These are phyloP conservation scores for Hippasteria phrygiana DNA, from an alignment of 53 echinoderm and acorn worm genomes.

Conservation along the genomic window DNA sequence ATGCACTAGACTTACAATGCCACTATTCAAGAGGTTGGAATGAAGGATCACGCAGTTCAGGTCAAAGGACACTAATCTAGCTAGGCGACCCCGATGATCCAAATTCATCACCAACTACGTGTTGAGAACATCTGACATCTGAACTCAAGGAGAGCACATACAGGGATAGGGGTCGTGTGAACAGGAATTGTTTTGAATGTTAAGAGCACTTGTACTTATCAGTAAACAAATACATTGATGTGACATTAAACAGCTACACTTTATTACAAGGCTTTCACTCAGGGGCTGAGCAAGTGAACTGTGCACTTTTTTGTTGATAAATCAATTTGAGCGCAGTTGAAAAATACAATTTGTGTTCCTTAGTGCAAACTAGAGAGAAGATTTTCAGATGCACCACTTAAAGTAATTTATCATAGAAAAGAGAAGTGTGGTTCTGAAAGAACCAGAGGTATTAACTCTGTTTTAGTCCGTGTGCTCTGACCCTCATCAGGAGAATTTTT, in stretches of 20 bases:
- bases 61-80: conserved; percentile 6
- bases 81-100: not conserved
- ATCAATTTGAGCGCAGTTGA: too few relatives aligned
- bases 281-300: not conserved
- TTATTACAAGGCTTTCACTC: not conserved
- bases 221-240: conserved; percentile 7
- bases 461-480: too few relatives aligned
- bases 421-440: too few relatives aligned
- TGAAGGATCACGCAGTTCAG: conserved; percentile 20
- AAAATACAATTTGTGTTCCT: too few relatives aligned
- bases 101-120: conserved; percentile 3
- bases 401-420: too few relatives aligned
- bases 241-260: conserved; percentile 13
- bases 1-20: not conserved
- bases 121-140: conserved; percentile 25
- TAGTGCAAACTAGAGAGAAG: too few relatives aligned
- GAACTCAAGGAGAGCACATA: not conserved
- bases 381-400: too few relatives aligned
- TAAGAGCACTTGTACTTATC: not conserved
- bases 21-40: not conserved
- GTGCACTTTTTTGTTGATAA: not conserved
- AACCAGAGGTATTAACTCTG: too few relatives aligned
- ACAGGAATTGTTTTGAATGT: not conserved
- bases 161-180: not conserved
- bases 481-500: too few relatives aligned